Evolutionary conservation across 2,113 vertebrate species (phyloP).

Genomic region (Phalacrocorax carbo): DNA sequence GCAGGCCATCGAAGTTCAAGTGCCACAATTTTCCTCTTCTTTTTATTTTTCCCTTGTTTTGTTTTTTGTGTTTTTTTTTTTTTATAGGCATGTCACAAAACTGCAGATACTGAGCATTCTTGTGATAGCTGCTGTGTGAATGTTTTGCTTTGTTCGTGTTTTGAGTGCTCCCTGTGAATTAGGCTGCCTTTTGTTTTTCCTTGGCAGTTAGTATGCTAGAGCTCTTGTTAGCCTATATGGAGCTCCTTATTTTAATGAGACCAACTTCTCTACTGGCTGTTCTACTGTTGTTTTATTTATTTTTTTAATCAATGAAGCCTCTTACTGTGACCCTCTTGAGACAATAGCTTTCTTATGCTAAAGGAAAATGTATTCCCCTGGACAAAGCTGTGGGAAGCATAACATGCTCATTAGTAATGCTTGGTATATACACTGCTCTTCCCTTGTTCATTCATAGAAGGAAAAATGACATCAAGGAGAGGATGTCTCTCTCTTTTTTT

Average conservation of each 20-base stretch:
- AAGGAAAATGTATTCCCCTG: slow-evolving; percentile 73
- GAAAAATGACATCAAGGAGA: slow-evolving; percentile 55
- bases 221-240: slow-evolving; percentile 73
- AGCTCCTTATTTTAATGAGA: slow-evolving; percentile 73
- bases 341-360: slow-evolving; percentile 80
- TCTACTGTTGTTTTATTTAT: slow-evolving; percentile 57
- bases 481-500: background rate
- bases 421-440: slow-evolving; percentile 69
- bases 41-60: background rate
- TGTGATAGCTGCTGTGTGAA: slow-evolving; percentile 70
- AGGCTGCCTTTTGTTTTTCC: slow-evolving; percentile 74
- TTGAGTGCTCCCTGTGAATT: slow-evolving; percentile 58
- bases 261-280: slow-evolving; percentile 59
- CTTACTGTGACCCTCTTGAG: slow-evolving; percentile 63
- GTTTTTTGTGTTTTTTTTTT: slow-evolving; percentile 20
- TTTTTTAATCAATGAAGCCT: slow-evolving; percentile 72
- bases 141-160: slow-evolving; percentile 69
- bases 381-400: slow-evolving; percentile 74
- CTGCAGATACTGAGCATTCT: slow-evolving; percentile 71
- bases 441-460: slow-evolving; percentile 43
- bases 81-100: slow-evolving; percentile 56
- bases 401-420: slow-evolving; percentile 72
- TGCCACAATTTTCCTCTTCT: background rate
- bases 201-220: slow-evolving; percentile 70
- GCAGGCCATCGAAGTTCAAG: slow-evolving; percentile 28